Evolutionary conservation across 2,888 invertebrate species (phyloP), one percentile per base, ranked within the genome.

Genomic region (Theretra japonica): DNA sequence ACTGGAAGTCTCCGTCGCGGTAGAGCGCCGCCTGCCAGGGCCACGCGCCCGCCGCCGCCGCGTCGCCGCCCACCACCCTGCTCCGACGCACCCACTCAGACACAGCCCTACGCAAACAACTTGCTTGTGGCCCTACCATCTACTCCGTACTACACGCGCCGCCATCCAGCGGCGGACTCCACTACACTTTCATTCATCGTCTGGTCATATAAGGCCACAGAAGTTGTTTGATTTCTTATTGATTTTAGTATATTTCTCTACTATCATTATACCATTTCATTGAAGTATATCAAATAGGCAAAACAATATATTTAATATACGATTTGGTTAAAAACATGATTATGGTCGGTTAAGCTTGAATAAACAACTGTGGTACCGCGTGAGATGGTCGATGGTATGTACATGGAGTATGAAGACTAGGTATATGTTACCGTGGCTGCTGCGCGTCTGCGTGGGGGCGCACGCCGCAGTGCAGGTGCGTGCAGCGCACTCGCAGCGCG

Each of bases 21-120:
- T 97, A 97, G 28, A 97, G 95, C 56, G 97, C 97, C n/a, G 97
- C 97, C 92, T 97, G 97, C 97, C 97, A 97, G 4, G 97, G 97
- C 97, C 97, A 97, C 41, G 97, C 96, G 77, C 97, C 97, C 11
- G 96, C 95, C 70, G 96, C 95, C 58, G 97, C 96, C 84, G 97
- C 97, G 71, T 95, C 96, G 75, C 97, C 97, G 72, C 97, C 97
- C 80, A 97, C 97, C 86, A 97, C 97, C 93, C 97, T 96, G 92
- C 94, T 89, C 90, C 92, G 92, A 83, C 94, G 94, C 86, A 91
- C 88, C 86, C 86, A 81, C 82, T 90, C 87, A 90, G 86, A 87
- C 82, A 87, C 88, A 79, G 73, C 76, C 84, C 87, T 71, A 69
- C 69, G 58, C 68, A 53, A 70, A 73, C 73, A 74, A 62, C 62